Percentiles rank a stretch among this genome's conserved stretches.
Evolutionary conservation across 2,888 invertebrate species (phyloP).

Genomic region (Tinea trinotella): DNA sequence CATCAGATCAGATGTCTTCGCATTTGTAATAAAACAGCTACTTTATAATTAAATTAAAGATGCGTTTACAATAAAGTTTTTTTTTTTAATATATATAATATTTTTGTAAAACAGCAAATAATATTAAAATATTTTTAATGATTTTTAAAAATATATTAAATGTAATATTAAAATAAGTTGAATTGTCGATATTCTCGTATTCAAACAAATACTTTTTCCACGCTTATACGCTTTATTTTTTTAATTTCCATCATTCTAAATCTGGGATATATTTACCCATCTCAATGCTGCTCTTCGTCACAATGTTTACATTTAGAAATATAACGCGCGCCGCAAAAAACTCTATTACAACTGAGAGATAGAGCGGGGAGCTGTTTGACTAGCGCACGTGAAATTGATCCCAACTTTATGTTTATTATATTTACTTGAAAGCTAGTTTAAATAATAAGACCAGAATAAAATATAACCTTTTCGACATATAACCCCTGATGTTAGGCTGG

Average conservation of each 20-base stretch:
- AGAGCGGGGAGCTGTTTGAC: too few relatives aligned
- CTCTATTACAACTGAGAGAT: not conserved
- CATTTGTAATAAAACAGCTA: too few relatives aligned
- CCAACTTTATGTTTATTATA: not conserved
- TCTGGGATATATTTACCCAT: not conserved
- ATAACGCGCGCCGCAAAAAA: not conserved
- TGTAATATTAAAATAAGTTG: not conserved
- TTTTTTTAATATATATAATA: not conserved
- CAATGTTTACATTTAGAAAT: slow-evolving; percentile 7
- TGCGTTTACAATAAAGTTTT: too few relatives aligned
- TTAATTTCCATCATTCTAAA: too few relatives aligned
- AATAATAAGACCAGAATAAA: too few relatives aligned
- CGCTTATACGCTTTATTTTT: too few relatives aligned
- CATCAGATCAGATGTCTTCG: slow-evolving; percentile 17
- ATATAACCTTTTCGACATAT: too few relatives aligned
- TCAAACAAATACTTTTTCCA: too few relatives aligned
- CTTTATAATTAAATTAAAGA: not conserved
- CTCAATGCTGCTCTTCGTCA: slow-evolving; percentile 2
- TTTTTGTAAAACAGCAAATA: not conserved
- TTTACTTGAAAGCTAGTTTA: not conserved
- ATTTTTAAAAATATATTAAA: not conserved
- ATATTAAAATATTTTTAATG: not conserved
- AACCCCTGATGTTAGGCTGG: too few relatives aligned
- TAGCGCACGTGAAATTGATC: not conserved
- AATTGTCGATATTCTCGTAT: not conserved